Base-by-base conservation (phyloP, 2,797 vertebrate species). In the Ctenopoma kingsleyae region DNA sequence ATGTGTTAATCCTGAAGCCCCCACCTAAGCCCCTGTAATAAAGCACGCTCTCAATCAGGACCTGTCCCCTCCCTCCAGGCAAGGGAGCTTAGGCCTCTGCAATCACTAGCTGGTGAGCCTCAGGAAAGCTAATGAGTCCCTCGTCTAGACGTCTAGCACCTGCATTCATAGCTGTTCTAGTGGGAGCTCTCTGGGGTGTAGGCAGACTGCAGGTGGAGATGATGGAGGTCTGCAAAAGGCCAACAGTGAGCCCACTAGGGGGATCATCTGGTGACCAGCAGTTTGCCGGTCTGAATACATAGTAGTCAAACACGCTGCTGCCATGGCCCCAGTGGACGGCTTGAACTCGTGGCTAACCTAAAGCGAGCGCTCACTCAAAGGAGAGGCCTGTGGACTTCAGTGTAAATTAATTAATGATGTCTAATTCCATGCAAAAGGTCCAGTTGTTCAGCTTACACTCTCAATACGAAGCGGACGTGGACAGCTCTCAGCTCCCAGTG, bases 21-120 rank as follows among this genome's bases (percentile, higher is more conserved):
- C 87, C 88, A 85, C 85, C 84, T 86, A 92, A 92, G 88, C 90
- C 87, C 80, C 91, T 91, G 88, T 93, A 94, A 94, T 93, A 93
- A 94, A 93, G 91, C 91, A 89, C 73, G 53, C 89, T 93, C 93
- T 94, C 92, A 94, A 94, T 95, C 94, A 95, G 91, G 88, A 89
- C 90, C 89, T 84, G 88, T 88, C 89, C 88, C 87, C 87, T 85
- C 89, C 88, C 91, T 82, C 70, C 80, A 87, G 88, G 89, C 89
- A 76, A 82, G 80, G 74, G 82, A 76, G 89, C 80, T 80, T 91
- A 91, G 91, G 89, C 88, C 88, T 84, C 81, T 65, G 90, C 93
- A 94, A 94, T 95, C 93, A 94, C 88, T 86, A 77, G 89, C 83
- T 88, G 90, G 90, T 89, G 88, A 93, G 91, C 90, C 59, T 63